Base-by-base conservation (phyloP, 2,797 vertebrate species). In the Lacerta viridis region DNA sequence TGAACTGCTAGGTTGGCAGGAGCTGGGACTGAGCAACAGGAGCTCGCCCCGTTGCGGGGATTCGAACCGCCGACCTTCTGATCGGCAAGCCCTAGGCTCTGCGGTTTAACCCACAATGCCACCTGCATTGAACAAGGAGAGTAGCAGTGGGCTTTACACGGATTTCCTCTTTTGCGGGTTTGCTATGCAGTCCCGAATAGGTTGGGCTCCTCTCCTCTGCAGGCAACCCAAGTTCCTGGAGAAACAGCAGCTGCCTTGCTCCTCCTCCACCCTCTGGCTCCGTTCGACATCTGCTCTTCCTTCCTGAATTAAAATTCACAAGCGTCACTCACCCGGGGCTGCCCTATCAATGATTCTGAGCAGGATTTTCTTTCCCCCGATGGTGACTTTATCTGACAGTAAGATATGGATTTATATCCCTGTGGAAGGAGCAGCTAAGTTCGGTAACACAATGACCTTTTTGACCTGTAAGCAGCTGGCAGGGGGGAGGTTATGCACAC, bases 221-320 rank as follows among this genome's bases (percentile, higher is more conserved):
- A 55, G 43, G 64, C 15, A 69, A 36, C 7, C 41, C 20, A 10
- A 50, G 61, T 55, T 46, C 61, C 80, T 15, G 0, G n/a, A 39
- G 64, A 55, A 3, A 43, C 17, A 55, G 64, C 85, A 86, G 64
- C 85, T 86, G 85, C 39, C 71, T 86, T 7, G 18, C 43, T 23
- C 10, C 1, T 3, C 72, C 64, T 8, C 55, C 72, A 0, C 13
- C 41, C 80, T 13, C 2, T 1, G 66, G 36, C 61, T 23, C 43
- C 76, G 13, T 11, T 66, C 10, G 7, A 72, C 85, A 87, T 80
- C 85, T 87, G 85, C 17, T 87, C 77, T 71, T 71, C 46, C 36
- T 71, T 72, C 46, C 33, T 39, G 68, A 87, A 87, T 87, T 87
- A 80, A 87, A 87, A 87, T 87, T 87, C 77, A 80, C 43, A 20